Evolutionary conservation across 2,888 invertebrate genomes (phyloP).

Genomic region (Lobophora halterata): DNA sequence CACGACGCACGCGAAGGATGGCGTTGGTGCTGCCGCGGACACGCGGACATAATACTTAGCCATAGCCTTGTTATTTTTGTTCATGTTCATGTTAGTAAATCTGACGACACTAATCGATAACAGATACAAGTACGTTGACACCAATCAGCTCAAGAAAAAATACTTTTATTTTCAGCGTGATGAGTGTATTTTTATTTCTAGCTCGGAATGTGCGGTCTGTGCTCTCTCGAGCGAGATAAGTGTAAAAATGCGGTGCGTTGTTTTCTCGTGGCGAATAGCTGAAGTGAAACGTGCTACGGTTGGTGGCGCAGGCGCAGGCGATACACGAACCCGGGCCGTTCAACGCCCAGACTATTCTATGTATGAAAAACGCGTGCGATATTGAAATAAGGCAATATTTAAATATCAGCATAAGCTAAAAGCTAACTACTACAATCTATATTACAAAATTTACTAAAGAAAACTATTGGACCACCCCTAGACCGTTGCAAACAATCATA

Average conservation of each 20-base stretch:
- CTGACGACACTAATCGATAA: slow-evolving; percentile 24
- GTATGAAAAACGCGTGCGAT: slow-evolving; percentile 15
- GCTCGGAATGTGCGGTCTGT: slow-evolving; percentile 36
- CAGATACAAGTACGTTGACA: slow-evolving; percentile 31
- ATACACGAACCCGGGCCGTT: slow-evolving; percentile 45
- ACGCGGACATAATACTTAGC: too few species aligned
- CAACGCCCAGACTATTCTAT: slow-evolving; percentile 30
- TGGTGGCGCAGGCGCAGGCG: slow-evolving; percentile 53
- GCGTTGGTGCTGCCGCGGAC: too few species aligned
- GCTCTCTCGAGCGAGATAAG: slow-evolving; percentile 65
- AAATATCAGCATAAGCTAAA: too few species aligned
- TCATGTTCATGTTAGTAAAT: not conserved
- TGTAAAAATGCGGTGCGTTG: slow-evolving; percentile 68
- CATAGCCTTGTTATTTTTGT: too few species aligned
- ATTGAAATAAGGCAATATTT: too few species aligned
- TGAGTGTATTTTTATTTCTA: slow-evolving; percentile 46
- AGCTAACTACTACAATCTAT: too few species aligned
- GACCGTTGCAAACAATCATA: too few species aligned
- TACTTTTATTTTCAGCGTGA: slow-evolving; percentile 63
- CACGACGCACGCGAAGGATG: too few species aligned
- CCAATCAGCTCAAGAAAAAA: slow-evolving; percentile 34
- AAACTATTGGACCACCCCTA: too few species aligned
- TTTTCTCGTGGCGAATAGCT: slow-evolving; percentile 76
- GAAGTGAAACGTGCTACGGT: slow-evolving; percentile 75
- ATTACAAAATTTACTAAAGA: too few species aligned